phyloP scores from a whole-genome alignment of 1,140 invertebrate genomes.

The Eueides isabella region DNA sequence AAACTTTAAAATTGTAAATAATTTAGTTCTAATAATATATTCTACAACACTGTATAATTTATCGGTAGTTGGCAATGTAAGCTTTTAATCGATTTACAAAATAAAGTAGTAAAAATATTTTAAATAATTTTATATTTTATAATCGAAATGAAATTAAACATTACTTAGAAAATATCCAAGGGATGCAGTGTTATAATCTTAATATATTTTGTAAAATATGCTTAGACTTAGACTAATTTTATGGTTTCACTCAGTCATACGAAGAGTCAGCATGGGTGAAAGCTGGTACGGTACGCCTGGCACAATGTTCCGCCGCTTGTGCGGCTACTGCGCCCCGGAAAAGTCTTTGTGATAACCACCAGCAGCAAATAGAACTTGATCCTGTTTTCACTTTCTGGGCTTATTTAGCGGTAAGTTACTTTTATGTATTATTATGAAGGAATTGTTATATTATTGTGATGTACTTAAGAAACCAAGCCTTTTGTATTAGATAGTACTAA shows the following conservation, averaged over 20 bases:
- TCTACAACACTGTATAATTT: too few species aligned
- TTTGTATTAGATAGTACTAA: not conserved
- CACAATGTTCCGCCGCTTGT: conserved; percentile 76
- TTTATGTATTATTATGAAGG: conserved; percentile 12
- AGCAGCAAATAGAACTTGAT: conserved; percentile 84
- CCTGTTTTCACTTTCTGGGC: conserved; percentile 88
- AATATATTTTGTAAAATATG: not conserved
- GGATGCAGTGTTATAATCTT: not conserved
- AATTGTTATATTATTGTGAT: too few species aligned
- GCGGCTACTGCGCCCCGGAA: conserved; percentile 82
- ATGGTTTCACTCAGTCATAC: conserved; percentile 20
- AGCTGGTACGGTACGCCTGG: conserved; percentile 47
- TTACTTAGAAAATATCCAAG: too few species aligned
- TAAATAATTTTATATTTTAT: too few species aligned
- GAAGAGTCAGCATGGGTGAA: conserved; percentile 53
- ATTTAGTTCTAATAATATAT: too few species aligned
- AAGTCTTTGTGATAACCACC: conserved; percentile 84
- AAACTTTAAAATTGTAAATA: not conserved
- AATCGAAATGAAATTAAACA: too few species aligned
- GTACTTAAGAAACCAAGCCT: too few species aligned
- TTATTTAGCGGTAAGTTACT: conserved; percentile 84
- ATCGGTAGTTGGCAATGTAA: not conserved
- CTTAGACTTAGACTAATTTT: not conserved
- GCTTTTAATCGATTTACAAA: not conserved
- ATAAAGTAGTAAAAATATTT: too few species aligned